Evolutionary conservation across 2,113 vertebrate genomes (phyloP).

Genomic region (Holacanthus passer): DNA sequence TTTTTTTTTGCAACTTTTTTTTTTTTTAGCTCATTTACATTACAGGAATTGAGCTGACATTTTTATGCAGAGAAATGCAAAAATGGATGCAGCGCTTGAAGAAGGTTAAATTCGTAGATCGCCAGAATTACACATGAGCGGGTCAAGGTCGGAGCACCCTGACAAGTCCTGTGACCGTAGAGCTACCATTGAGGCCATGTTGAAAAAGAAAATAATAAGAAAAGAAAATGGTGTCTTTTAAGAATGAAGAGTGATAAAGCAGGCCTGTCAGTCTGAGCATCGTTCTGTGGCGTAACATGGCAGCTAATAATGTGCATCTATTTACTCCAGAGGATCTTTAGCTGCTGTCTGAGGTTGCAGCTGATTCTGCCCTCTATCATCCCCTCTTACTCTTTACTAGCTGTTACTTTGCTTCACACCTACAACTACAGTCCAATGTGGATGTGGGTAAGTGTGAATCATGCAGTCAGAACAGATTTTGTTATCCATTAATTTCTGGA

Average conservation of each 20-base stretch:
- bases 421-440: neutral
- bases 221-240: neutral
- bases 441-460: neutral
- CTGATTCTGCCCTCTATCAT: neutral
- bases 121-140: neutral
- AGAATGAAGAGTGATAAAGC: neutral
- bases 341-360: neutral
- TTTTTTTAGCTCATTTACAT: conserved; percentile 54
- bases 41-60: conserved; percentile 15
- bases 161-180: neutral
- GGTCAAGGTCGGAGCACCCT: neutral
- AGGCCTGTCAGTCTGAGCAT: neutral
- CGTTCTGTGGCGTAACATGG: neutral
- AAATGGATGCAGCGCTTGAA: conserved; percentile 1
- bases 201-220: neutral
- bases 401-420: neutral
- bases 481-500: neutral
- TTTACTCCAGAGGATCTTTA: neutral
- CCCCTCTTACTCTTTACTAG: neutral
- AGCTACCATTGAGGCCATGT: neutral
- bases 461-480: neutral
- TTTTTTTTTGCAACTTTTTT: conserved; percentile 26
- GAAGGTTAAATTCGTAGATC: conserved; percentile 23
- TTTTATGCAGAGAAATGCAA: conserved; percentile 5
- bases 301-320: neutral